A percentile compares a stretch with the other conserved stretches of the same genome.
Conservation (phyloP, 2,888 invertebrate genomes). For the Oscheius sp. region DNA sequence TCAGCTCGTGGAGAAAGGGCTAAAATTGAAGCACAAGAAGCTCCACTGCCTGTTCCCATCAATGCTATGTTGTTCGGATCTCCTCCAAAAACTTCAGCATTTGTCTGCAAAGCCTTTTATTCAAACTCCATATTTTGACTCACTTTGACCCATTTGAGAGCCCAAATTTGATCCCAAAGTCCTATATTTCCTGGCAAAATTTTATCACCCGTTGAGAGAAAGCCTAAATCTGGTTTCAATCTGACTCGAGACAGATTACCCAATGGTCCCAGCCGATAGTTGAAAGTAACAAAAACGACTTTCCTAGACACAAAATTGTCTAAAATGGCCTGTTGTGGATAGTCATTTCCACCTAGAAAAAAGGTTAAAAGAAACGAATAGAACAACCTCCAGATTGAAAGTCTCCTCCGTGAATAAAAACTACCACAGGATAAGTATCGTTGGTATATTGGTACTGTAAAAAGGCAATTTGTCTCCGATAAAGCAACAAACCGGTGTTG, state of each 20-base stretch:
- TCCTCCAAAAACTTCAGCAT: constrained; percentile 67
- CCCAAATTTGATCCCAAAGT: constrained; percentile 63
- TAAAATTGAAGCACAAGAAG: constrained; percentile 66
- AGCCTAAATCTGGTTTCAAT: constrained; percentile 56
- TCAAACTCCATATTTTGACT: background rate
- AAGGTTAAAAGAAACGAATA: no score
- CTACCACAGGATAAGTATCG: constrained; percentile 84
- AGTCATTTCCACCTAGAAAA: constrained; percentile 45
- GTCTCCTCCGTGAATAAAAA: constrained; percentile 94
- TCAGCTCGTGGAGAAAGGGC: constrained; percentile 68
- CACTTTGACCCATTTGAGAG: constrained; percentile 68
- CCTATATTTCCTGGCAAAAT: constrained; percentile 68
- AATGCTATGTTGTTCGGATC: constrained; percentile 65
- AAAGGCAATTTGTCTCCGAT: background rate
- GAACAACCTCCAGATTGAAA: constrained; percentile 82
- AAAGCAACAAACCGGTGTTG: constrained; percentile 74
- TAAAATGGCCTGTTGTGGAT: constrained; percentile 64
- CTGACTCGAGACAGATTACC: constrained; percentile 73
- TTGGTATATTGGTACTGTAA: constrained; percentile 67
- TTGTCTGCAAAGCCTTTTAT: constrained; percentile 37
- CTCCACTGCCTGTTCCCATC: constrained; percentile 70
- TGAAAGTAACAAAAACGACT: constrained; percentile 88
- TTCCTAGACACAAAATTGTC: constrained; percentile 76
- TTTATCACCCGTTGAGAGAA: constrained; percentile 68
- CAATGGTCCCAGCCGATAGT: constrained; percentile 89